Percentiles rank a stretch among this genome's conserved stretches.
phyloP scores from a whole-genome alignment of 92 coral and sea anemone genomes.

The Porites rus region DNA sequence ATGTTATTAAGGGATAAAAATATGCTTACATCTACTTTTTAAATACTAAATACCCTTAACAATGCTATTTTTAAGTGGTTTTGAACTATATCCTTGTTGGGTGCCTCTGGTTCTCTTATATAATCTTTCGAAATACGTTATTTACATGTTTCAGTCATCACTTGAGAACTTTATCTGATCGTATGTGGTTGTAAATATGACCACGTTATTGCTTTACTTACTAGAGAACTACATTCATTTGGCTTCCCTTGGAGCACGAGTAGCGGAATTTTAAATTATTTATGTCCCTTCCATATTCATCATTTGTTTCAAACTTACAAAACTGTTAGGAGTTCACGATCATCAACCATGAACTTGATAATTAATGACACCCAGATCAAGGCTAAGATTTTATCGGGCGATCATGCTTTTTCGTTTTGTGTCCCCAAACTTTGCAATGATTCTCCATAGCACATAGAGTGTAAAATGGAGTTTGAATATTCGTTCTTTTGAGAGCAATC shows the following conservation, averaged over 20 bases:
- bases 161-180: background rate
- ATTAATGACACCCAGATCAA: too few relatives aligned
- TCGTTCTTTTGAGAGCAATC: too few relatives aligned
- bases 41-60: too few relatives aligned
- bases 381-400: background rate
- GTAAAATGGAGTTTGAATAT: too few relatives aligned
- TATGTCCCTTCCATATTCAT: background rate
- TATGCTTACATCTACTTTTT: too few relatives aligned
- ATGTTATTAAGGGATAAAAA: too few relatives aligned
- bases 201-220: background rate
- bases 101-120: background rate
- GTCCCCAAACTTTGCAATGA: too few relatives aligned
- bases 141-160: background rate
- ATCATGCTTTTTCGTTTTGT: too few relatives aligned
- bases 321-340: background rate
- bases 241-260: background rate
- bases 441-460: too few relatives aligned
- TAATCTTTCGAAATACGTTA: background rate
- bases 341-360: background rate
- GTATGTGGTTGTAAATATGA: conserved; percentile 2
- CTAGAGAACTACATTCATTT: background rate
- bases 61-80: too few relatives aligned
- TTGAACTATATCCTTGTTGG: too few relatives aligned
- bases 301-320: background rate
- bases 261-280: background rate